These are phyloP conservation scores for Anoplius nigerrimus DNA, from an alignment of 2,888 invertebrate species.

Conservation along the genomic window DNA sequence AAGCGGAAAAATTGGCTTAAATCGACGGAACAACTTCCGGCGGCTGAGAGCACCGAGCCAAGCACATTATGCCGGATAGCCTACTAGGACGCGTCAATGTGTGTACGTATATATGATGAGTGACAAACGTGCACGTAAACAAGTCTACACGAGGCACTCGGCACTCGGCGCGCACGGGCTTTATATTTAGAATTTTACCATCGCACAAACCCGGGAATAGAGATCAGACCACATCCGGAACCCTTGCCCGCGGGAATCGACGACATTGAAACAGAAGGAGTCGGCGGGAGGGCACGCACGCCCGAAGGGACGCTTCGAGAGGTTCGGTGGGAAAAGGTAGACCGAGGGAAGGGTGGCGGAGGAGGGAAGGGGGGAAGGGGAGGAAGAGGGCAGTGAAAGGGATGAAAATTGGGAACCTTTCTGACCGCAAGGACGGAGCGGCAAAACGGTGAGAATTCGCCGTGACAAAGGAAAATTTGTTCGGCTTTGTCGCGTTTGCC, in stretches of 20 bases:
- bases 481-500: no score
- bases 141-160: conserved; percentile 6
- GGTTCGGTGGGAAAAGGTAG: no score
- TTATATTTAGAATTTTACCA: conserved; percentile 54
- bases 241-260: conserved; percentile 19
- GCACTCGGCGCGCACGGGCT: conserved; percentile 8
- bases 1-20: conserved; percentile 49
- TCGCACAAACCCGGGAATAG: conserved; percentile 49
- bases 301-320: no score
- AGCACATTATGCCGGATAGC: conserved; percentile 27
- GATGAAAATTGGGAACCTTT: no score
- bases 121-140: conserved; percentile 9
- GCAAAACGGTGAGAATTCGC: neutral
- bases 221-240: conserved; percentile 52
- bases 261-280: no score
- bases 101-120: neutral
- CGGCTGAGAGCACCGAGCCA: conserved; percentile 24
- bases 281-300: no score
- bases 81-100: conserved; percentile 3
- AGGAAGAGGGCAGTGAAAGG: neutral
- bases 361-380: no score
- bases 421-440: no score
- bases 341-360: no score
- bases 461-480: neutral
- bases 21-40: conserved; percentile 47